Evolutionary conservation across 1,140 invertebrate genomes (phyloP).

Genomic region (Elysia chlorotica): DNA sequence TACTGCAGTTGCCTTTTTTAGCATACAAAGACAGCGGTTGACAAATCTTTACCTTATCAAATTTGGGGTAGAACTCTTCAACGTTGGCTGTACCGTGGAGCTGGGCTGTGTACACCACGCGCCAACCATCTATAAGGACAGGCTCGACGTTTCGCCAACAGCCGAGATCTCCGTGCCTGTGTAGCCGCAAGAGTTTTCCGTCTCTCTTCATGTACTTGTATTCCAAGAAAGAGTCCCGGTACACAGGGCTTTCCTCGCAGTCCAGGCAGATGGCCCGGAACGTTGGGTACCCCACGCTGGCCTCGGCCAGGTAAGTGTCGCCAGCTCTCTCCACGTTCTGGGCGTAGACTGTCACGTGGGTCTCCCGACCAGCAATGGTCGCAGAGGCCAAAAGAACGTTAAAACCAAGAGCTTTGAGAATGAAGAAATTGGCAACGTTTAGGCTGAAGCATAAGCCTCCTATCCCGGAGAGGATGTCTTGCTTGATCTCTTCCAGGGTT

Average conservation of each 20-base stretch:
- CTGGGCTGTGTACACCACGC: no score
- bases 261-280: slow-evolving; percentile 25
- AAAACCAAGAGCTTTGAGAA: slow-evolving; percentile 27
- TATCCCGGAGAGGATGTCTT: slow-evolving; percentile 11
- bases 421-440: slow-evolving; percentile 25
- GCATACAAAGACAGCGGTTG: no score
- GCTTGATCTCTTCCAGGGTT: slow-evolving; percentile 20
- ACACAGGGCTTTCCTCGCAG: slow-evolving; percentile 29
- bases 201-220: slow-evolving; percentile 33
- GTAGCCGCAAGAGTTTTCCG: slow-evolving; percentile 29
- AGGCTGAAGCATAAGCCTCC: slow-evolving; percentile 32
- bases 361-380: slow-evolving; percentile 25
- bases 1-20: no score
- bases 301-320: slow-evolving; percentile 28
- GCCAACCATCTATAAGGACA: no score
- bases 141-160: no score
- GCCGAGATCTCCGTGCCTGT: slow-evolving; percentile 22
- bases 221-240: slow-evolving; percentile 26
- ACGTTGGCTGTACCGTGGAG: no score
- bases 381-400: slow-evolving; percentile 8
- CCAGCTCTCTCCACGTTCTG: slow-evolving; percentile 23
- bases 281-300: slow-evolving; percentile 27
- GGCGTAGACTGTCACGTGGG: slow-evolving; percentile 28
- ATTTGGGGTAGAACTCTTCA: no score
- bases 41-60: no score